Evolutionary conservation across 2,888 invertebrate genomes (phyloP).

Genomic region (Arrhopalites spinosus): DNA sequence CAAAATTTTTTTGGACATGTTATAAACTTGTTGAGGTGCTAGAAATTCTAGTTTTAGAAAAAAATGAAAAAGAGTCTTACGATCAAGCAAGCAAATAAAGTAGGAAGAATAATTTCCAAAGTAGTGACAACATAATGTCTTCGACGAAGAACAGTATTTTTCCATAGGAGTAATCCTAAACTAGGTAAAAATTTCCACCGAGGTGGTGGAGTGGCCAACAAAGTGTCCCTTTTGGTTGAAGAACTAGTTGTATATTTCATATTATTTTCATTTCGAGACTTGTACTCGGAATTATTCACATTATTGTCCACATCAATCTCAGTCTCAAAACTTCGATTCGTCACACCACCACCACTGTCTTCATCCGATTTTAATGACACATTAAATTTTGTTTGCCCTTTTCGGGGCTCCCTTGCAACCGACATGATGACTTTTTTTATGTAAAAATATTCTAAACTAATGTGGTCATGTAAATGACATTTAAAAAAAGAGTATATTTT

Average conservation of each 20-base stretch:
- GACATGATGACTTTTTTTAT: constrained; percentile 34
- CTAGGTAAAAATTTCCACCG: constrained; percentile 24
- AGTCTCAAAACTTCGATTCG: constrained; percentile 10
- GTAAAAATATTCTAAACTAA: too few species aligned
- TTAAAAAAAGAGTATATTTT: background rate
- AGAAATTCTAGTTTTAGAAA: too few species aligned
- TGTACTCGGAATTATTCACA: constrained; percentile 16
- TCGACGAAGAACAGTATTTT: constrained; percentile 52
- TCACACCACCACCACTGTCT: background rate
- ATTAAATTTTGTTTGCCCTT: constrained; percentile 28
- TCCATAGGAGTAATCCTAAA: constrained; percentile 54
- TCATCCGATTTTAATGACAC: constrained; percentile 16
- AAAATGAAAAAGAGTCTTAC: constrained; percentile 6
- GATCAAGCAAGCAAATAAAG: constrained; percentile 49
- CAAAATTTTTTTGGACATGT: too few species aligned
- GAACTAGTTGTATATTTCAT: background rate
- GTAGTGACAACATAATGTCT: constrained; percentile 54
- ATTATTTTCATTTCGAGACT: background rate
- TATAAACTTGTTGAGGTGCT: too few species aligned
- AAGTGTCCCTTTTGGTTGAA: background rate
- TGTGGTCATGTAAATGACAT: too few species aligned
- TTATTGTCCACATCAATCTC: constrained; percentile 31
- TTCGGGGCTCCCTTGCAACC: constrained; percentile 25
- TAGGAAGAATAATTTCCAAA: constrained; percentile 54
- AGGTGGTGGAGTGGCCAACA: too few species aligned